Evolutionary conservation across 2,797 vertebrate genomes (phyloP).

Genomic region (Apogon hyalosoma): DNA sequence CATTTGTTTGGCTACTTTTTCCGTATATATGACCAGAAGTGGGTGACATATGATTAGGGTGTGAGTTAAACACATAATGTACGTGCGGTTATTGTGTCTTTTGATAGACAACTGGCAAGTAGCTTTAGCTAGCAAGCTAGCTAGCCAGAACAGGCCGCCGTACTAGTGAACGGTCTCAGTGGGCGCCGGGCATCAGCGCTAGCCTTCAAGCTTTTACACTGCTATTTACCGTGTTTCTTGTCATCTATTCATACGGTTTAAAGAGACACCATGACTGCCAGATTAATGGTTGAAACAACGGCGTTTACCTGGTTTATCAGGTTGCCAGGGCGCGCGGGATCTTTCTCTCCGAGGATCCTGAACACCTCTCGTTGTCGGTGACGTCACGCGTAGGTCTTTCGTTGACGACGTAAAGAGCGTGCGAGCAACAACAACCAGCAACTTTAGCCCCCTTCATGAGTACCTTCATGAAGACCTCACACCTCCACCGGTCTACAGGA

Average conservation of each 20-base stretch:
- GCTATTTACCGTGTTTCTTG: slow-evolving; percentile 38
- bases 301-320: slow-evolving; percentile 86
- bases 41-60: slow-evolving; percentile 33
- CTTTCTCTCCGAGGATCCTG: slow-evolving; percentile 88
- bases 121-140: slow-evolving; percentile 78
- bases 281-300: slow-evolving; percentile 68
- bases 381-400: slow-evolving; percentile 83
- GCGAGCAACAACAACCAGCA: slow-evolving; percentile 36
- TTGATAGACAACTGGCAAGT: slow-evolving; percentile 74
- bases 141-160: slow-evolving; percentile 77
- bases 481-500: no score
- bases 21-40: slow-evolving; percentile 25
- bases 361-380: slow-evolving; percentile 86
- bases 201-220: slow-evolving; percentile 33
- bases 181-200: slow-evolving; percentile 70
- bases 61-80: slow-evolving; percentile 48
- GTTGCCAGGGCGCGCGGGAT: slow-evolving; percentile 87
- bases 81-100: slow-evolving; percentile 77
- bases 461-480: no score
- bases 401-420: slow-evolving; percentile 72
- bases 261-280: slow-evolving; percentile 54
- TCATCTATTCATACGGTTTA: slow-evolving; percentile 36
- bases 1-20: slow-evolving; percentile 25
- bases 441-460: slow-evolving; percentile 10
- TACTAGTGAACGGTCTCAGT: slow-evolving; percentile 73